Evolutionary conservation across 2,888 invertebrate species (phyloP), one percentile per base, ranked within the genome.

Genomic region (Listrodromus nycthemerus): DNA sequence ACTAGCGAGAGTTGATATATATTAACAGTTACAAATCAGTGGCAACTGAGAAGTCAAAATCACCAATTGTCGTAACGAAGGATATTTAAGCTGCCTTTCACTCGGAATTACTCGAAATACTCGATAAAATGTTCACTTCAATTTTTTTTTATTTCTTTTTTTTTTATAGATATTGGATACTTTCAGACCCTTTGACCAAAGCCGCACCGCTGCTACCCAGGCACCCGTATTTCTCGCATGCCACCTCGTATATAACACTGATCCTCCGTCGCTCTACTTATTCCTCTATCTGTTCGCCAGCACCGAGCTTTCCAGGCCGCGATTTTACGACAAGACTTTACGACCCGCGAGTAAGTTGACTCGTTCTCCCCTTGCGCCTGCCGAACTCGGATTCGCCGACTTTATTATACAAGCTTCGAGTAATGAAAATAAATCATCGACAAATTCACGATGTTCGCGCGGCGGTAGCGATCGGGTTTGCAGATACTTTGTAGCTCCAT

Each of bases 351-450:
- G 78, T 71, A 41, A 81, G 70, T 70, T 81, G 75, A 81, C 81
- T 78, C 69, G 65, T 50, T 52, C 50, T 50, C 16, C n/a, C 13
- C 33, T 24, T 45, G 8, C 65, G 16, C 30, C 52, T 2, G 37
- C 67, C 67, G 50, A 61, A 75, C 75, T 55, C 75, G 52, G 55
- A 30, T 67, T 73, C 66, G 65, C 50, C 13, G 71, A 76, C 82
- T 82, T 45, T 85, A 80, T 80, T 80, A 80, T 76, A 82, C 84
- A 80, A 76, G 82, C 50, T 76, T 33, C 48, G 48, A 33, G 27
- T 55, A 58, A 71, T 67, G 71, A 33, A 79, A 85, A 82, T 80
- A 80, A 84, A 80, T 78, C 48, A 65, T 65, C 84, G 73, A 84
- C 80, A 80, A 80, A 84, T 74, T 52, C 50, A 50, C 65, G 50